Evolutionary conservation across 1,140 invertebrate genomes (phyloP).

Genomic region (Scaptomyza hsui): DNA sequence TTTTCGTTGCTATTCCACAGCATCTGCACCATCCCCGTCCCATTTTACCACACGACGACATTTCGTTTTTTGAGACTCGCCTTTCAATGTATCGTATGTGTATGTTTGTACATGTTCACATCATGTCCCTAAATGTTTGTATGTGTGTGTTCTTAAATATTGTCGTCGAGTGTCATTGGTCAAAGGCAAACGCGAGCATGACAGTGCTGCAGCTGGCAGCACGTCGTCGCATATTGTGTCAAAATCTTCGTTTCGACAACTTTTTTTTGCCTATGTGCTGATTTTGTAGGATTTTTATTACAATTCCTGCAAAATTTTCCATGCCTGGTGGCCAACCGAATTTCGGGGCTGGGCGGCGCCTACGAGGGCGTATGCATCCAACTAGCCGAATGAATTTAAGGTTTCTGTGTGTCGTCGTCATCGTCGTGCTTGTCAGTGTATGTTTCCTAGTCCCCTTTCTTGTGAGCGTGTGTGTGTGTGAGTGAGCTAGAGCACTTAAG

Average conservation of each 20-base stretch:
- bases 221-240: slow-evolving; percentile 55
- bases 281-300: slow-evolving; percentile 57
- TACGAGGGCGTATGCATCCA: slow-evolving; percentile 50
- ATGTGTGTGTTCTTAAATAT: slow-evolving; percentile 70
- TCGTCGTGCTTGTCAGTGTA: slow-evolving; percentile 16
- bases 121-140: slow-evolving; percentile 2
- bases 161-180: slow-evolving; percentile 84
- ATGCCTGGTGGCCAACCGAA: slow-evolving; percentile 7
- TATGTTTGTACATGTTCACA: slow-evolving; percentile 12
- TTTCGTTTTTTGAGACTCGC: slow-evolving; percentile 74
- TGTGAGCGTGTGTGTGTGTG: slow-evolving; percentile 33
- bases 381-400: slow-evolving; percentile 74
- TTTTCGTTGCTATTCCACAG: slow-evolving; percentile 44
- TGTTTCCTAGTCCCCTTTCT: neutral
- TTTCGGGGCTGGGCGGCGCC: neutral
- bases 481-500: slow-evolving; percentile 39
- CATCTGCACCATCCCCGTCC: slow-evolving; percentile 45
- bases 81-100: slow-evolving; percentile 43
- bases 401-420: slow-evolving; percentile 57
- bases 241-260: slow-evolving; percentile 36
- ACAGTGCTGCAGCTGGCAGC: slow-evolving; percentile 43
- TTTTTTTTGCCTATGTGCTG: slow-evolving; percentile 16
- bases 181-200: slow-evolving; percentile 63
- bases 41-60: slow-evolving; percentile 46
- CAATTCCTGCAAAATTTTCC: slow-evolving; percentile 38